Conservation (phyloP, 2,888 invertebrate genomes). For the Plutella xylostella region DNA sequence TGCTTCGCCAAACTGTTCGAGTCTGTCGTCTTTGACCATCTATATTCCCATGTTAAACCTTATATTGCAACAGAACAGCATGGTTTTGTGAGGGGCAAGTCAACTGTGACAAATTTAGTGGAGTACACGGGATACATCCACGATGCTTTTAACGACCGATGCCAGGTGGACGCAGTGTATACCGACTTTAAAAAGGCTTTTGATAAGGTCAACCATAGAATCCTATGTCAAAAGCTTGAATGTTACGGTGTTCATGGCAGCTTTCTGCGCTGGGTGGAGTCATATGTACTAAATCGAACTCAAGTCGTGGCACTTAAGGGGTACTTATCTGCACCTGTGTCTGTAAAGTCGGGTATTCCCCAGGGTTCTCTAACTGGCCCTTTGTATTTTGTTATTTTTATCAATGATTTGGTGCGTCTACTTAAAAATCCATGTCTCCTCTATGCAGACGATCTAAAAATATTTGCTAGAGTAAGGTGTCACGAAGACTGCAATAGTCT, state of each 20-base stretch:
- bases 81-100: background rate
- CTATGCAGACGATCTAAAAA: constrained; percentile 1
- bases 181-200: constrained; percentile 3
- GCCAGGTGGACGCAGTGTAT: background rate
- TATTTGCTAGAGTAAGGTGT: background rate
- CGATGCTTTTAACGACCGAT: background rate
- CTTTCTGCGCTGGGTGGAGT: background rate
- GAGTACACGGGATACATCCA: background rate
- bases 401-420: background rate
- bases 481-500: background rate
- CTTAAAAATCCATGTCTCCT: background rate
- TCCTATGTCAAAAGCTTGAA: background rate
- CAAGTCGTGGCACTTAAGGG: background rate
- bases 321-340: background rate
- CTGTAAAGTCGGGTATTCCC: background rate
- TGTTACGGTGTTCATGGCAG: background rate
- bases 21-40: constrained; percentile 6
- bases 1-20: constrained; percentile 13
- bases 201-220: constrained; percentile 1
- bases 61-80: background rate
- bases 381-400: background rate
- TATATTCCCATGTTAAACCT: constrained; percentile 3
- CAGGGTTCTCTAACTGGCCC: background rate
- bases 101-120: background rate
- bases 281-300: background rate